Base-by-base conservation (phyloP, 1,140 invertebrate genomes). In the Microplitis mediator region DNA sequence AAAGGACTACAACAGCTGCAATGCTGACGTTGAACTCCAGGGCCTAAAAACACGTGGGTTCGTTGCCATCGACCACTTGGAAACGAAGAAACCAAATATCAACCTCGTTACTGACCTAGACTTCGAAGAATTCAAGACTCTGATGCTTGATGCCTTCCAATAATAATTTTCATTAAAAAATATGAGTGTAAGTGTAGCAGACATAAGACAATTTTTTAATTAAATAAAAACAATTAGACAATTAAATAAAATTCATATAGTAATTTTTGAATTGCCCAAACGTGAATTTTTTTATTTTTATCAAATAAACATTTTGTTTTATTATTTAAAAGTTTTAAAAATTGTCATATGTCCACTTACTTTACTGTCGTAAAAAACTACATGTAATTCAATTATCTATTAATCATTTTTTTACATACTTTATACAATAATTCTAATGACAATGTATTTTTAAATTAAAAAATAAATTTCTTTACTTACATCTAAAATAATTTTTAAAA, bases 41-140 rank as follows among this genome's bases (percentile, higher is more conserved):
- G 90, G 90, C 14, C 76, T 74, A 9, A 85, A 84, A 73, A 91
- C 90, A 0, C 84, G 91, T 76, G 91, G 91, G 3, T 89, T 90
- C 80, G 86, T 91, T 73, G 87, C 91, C 0, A 79, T 92, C 35
- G 90, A 91, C 85, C 89, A 90, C 79, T 75, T 88, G 11, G 80
- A 85, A 51, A 79, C 81, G 5, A 82, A 83, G 4, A 79, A 87
- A 50, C 84, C 87, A 5, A 92, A 92, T 81, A 87, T 89, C 3
- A 79, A 80, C 16, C 76, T 92, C 16, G 88, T 92, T 58, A 84
- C 88, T 73, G 76, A 87, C 56, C 81, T 91, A 4, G 83, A 91
- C 73, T 78, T 79, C 3, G 85, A 88, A 61, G 77, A 87, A 14
- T 90, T 89, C 61, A 85, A 90, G 77, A 74, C 86, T 62, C 72